A percentile compares a stretch with the other conserved stretches of the same genome.
Conservation (phyloP, 2,797 vertebrate species). For the Gastrophryne carolinensis region DNA sequence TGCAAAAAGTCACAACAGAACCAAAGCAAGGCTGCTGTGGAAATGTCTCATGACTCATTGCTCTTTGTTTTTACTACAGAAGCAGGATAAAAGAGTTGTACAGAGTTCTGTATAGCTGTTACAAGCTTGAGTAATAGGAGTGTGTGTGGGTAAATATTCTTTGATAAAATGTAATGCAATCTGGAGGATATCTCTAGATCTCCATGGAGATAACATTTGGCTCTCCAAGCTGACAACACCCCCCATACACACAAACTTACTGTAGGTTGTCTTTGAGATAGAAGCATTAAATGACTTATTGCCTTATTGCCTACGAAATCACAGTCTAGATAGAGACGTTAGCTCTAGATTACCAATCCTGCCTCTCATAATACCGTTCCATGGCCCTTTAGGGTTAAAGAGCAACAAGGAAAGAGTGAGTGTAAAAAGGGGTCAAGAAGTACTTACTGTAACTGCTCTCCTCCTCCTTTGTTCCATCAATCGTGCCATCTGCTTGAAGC, state of each 20-base stretch:
- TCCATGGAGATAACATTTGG: constrained; percentile 73
- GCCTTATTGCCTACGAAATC: not conserved
- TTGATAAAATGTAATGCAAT: constrained; percentile 64
- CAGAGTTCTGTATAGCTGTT: too few relatives aligned
- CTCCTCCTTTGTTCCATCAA: constrained; percentile 97
- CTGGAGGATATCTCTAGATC: constrained; percentile 66
- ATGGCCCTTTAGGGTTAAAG: not conserved
- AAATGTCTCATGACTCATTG: too few relatives aligned
- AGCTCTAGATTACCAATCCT: not conserved
- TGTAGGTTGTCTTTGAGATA: not conserved
- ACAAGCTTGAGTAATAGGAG: too few relatives aligned
- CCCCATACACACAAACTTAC: not conserved
- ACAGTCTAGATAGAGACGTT: not conserved
- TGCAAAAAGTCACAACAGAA: too few relatives aligned
- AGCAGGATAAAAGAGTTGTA: too few relatives aligned
- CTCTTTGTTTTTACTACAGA: too few relatives aligned
- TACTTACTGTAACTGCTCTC: constrained; percentile 96
- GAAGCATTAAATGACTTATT: not conserved
- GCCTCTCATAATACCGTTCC: not conserved
- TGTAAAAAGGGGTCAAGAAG: constrained; percentile 1
- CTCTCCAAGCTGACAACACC: constrained; percentile 42
- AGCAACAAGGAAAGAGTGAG: not conserved
- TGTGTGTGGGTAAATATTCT: constrained; percentile 67
- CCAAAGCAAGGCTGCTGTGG: too few relatives aligned
- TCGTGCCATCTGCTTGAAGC: constrained; percentile 97